Evolutionary conservation across 2,797 vertebrate species (phyloP), one percentile per base, ranked within the genome.

Genomic region (Huso huso): DNA sequence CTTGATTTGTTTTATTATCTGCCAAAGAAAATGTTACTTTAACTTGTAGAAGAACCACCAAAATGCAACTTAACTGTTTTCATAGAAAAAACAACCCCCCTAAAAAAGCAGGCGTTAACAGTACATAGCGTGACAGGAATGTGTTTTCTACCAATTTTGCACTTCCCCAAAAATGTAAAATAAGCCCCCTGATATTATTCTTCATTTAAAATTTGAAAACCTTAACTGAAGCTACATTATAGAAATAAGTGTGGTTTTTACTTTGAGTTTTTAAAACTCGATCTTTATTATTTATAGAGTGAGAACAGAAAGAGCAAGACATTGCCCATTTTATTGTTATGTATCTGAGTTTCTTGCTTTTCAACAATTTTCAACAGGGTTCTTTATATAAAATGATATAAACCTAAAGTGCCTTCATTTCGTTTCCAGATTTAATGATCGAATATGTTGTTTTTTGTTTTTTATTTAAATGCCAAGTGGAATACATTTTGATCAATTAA

Each of bases 21-120:
- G 93, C 96, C 95, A 99, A 95, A 79, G 83, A 81, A 94, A 97
- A 97, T 91, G 89, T 95, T 94, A 77, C 91, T 90, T 79, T 85
- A 82, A 88, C 71, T 76, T 71, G 65, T 62, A 67, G 65, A 65
- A 70, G 72, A 83, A 79, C 52, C 1, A 67, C 76, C 71, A 79
- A 88, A 87, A 81, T 86, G 80, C 85, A 79, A 84, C 81, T 80
- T 73, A 82, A 84, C 76, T 81, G 73, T 82, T 90, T 89, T 85
- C 85, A 37, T 37, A 37, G 18, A 18, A 18, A 37, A 37, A 5
- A 37, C 37, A 4, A 4, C 37, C 37, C 77, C 78, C 78, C 83
- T 84, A 74, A 75, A 69, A 71, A 75, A 73, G 79, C 87, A 90
- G 87, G 88, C 90, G 87, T 84, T 84, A 37, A 37, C 37, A 37